Evolutionary conservation across 2,888 invertebrate species (phyloP).

Genomic region (Synergus laeviventris): DNA sequence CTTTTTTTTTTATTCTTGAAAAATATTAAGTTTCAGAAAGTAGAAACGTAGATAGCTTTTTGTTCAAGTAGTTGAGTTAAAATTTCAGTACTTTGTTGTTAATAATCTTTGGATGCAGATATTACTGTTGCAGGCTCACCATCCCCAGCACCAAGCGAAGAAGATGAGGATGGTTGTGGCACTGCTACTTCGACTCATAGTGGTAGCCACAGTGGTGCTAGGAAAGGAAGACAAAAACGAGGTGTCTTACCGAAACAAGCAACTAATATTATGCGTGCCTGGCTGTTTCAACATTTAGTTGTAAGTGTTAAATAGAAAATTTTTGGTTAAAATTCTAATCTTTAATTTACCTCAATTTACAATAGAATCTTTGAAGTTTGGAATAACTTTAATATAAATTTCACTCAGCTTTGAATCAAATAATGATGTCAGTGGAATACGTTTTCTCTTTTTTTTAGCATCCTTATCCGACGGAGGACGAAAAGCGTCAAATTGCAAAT

Average conservation of each 20-base stretch:
- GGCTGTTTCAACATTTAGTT: conserved; percentile 97
- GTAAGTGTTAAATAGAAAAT: conserved; percentile 84
- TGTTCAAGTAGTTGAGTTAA: background rate
- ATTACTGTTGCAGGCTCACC: conserved; percentile 79
- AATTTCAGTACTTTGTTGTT: background rate
- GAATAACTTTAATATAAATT: too few species aligned
- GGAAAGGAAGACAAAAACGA: conserved; percentile 85
- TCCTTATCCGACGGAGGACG: conserved; percentile 96
- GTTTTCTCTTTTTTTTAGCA: conserved; percentile 80
- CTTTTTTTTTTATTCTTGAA: background rate
- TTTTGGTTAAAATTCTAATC: background rate
- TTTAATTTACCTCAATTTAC: background rate
- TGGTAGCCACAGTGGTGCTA: conserved; percentile 76
- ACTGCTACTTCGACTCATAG: conserved; percentile 77
- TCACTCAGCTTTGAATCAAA: too few species aligned
- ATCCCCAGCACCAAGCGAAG: conserved; percentile 78
- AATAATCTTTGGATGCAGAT: conserved; percentile 59
- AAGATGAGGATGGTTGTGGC: conserved; percentile 74
- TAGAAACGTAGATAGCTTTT: conserved; percentile 6
- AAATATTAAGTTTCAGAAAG: background rate
- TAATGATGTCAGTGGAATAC: background rate
- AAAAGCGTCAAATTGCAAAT: conserved; percentile 92
- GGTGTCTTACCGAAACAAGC: conserved; percentile 97
- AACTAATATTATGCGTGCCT: conserved; percentile 96
- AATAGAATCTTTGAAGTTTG: background rate